Base-by-base conservation (phyloP, 92 coral and sea anemone genomes). In the Anthopleura xanthogrammica region DNA sequence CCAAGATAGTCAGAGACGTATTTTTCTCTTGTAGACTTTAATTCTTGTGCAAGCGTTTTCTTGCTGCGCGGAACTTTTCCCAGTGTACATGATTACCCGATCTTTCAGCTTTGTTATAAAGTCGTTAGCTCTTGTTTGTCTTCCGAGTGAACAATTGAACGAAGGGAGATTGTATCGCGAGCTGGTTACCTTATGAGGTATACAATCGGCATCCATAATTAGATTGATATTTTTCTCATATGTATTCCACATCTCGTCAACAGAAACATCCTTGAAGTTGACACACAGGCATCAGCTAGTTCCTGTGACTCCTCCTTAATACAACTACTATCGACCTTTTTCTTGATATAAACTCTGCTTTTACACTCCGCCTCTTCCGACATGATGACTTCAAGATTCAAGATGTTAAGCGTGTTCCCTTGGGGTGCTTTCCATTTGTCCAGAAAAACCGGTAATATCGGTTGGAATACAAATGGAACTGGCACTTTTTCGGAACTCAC, bases 181-280 rank as follows among this genome's bases (percentile, higher is more conserved):
- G 71, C 86, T 81, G 39, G 92, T 75, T 84, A 73, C 85, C 71
- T 89, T 89, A 72, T 81, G 86, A 16, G 92, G 89, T 76, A 89
- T 81, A 29, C 72, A 57, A 29, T 29, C 36, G 36, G 84, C 78
- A 24, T 89, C 78, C 89, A 77, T 86, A 36, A 81, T 87, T 79
- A 54, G 72, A 62, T 80, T 79, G 62, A 87, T 83, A 60, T 85
- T 90, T 79, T 72, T 77, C 65, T 87, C 90, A 82, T 87, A 90
- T 22, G 71, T 83, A 66, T 83, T 60, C 92, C 93, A 90, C 87
- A 74, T 87, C 74, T 82, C 71, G n/a, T 60, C n/a, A 60, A 60
- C 65, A 29, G 80, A 79, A 16, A 76, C 50, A 52, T 29, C 75
- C 19, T 80, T 9, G 40, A 80, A 5, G 54, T 58, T 39, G 16